A percentile compares a stretch with the other conserved stretches of the same genome.
phyloP scores from a whole-genome alignment of 2,113 vertebrate species.

The Nipponia nippon region DNA sequence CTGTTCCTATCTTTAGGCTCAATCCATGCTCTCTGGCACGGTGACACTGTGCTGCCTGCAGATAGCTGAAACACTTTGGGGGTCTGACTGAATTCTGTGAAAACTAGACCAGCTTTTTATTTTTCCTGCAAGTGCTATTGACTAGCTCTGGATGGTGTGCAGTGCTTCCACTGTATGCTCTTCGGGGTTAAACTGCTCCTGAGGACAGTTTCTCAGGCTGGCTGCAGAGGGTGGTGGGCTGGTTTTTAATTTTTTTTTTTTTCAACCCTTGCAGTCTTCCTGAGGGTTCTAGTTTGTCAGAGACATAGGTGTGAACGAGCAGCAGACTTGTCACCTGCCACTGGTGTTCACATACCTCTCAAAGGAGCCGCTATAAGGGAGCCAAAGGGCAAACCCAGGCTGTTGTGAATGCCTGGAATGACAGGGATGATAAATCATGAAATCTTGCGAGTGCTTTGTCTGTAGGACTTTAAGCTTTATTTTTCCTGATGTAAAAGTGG shows the following conservation, averaged over 20 bases:
- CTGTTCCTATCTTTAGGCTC: neutral
- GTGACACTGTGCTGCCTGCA: neutral
- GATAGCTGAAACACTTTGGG: neutral
- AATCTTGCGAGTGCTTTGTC: neutral
- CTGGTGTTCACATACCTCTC: neutral
- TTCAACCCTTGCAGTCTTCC: neutral
- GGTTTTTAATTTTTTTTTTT: neutral
- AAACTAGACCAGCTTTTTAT: neutral
- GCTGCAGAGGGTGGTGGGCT: neutral
- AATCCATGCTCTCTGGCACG: neutral
- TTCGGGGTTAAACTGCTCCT: neutral
- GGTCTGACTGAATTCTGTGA: neutral
- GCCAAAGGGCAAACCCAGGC: neutral
- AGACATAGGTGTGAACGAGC: neutral
- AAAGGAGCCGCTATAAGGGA: neutral
- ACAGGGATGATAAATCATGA: neutral
- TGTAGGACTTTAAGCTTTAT: neutral
- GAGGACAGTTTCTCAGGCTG: neutral
- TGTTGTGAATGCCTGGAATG: neutral
- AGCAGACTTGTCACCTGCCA: neutral
- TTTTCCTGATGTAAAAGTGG: neutral
- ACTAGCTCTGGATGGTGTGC: neutral
- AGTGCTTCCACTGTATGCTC: neutral
- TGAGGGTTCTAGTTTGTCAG: neutral
- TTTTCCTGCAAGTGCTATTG: neutral